Base-by-base conservation (phyloP, 2,113 vertebrate genomes). In the Polyodon spathula region DNA sequence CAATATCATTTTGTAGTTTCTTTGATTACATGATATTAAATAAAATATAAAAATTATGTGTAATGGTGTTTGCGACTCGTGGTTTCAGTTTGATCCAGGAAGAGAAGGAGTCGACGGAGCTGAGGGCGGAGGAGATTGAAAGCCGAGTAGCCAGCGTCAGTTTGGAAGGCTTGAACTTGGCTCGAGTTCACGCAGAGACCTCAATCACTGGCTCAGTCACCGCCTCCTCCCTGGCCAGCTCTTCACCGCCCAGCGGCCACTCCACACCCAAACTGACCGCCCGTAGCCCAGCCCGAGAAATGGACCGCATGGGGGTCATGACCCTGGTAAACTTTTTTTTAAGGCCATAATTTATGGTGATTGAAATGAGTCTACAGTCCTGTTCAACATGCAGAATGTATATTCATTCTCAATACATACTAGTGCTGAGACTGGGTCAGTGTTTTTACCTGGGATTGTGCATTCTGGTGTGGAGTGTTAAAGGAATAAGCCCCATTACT, bases 221-320 rank as follows among this genome's bases (percentile, higher is more conserved):
- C 0, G 95, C 94, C 46, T 97, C 94, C 0, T 99, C 96, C 0
- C 83, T 99, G 71, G 90, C 96, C 59, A 96, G 92, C 40, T 98
- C 96, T 16, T 99, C 96, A 37, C 96, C 96, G 40, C 94, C 95
- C n/a, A 98, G 96, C 0, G 96, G 96, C 41, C 94, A 94, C 80
- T 97, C 95, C 6, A 94, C 94, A 11, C 96, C 96, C 40, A 99
- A 98, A 67, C 91, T 96, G 40, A 94, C 95, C 16, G 91, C 91
- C 3, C 86, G 96, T 61, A 98, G 94, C 62, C 94, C 94, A 6
- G 91, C 93, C 48, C 77, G 93, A 6, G 96, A 99, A 71, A 97
- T 97, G 91, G 96, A 98, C 69, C 90, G 95, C 41, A 97, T 97
- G 94, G 96, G 96, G 12, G 89, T 94, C 67, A 97, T 97, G 93